Conservation (phyloP, 2,113 vertebrate species). For the Redunca redunca region DNA sequence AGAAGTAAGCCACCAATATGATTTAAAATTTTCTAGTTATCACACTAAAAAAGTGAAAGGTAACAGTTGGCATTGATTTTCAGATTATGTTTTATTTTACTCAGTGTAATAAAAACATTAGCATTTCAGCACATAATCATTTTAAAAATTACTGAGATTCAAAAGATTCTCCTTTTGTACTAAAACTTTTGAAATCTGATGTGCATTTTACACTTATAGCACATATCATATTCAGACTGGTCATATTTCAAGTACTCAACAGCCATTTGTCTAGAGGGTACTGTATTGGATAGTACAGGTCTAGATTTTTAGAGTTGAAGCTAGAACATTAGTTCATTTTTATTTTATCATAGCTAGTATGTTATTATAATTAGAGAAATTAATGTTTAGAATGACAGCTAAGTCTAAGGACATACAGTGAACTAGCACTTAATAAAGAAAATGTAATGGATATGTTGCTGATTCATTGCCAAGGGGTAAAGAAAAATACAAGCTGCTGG, state of each 20-base stretch:
- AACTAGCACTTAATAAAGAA: conserved; percentile 47
- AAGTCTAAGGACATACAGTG: conserved; percentile 10
- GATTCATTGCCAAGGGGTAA: conserved; percentile 37
- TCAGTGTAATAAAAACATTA: not conserved
- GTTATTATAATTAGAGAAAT: conserved; percentile 35
- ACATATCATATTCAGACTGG: not conserved
- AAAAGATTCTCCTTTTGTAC: not conserved
- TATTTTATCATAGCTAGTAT: conserved; percentile 11
- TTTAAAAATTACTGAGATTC: not conserved
- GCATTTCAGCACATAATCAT: not conserved
- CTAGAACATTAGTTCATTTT: conserved; percentile 13
- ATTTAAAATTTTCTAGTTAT: not conserved
- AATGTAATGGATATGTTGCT: conserved; percentile 25
- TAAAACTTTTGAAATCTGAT: not conserved
- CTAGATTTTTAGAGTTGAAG: conserved; percentile 30
- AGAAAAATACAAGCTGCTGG: conserved; percentile 61
- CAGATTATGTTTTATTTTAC: conserved; percentile 23
- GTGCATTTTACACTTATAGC: not conserved
- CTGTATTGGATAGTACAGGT: not conserved
- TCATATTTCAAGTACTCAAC: not conserved
- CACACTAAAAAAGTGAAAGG: not conserved
- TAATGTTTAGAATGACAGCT: conserved; percentile 38
- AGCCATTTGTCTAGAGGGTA: not conserved
- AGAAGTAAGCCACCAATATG: not conserved
- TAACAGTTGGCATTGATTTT: not conserved